These are phyloP conservation scores for Trissonchulus latispiculum DNA, from an alignment of 2,888 invertebrate species.

Conservation along the genomic window DNA sequence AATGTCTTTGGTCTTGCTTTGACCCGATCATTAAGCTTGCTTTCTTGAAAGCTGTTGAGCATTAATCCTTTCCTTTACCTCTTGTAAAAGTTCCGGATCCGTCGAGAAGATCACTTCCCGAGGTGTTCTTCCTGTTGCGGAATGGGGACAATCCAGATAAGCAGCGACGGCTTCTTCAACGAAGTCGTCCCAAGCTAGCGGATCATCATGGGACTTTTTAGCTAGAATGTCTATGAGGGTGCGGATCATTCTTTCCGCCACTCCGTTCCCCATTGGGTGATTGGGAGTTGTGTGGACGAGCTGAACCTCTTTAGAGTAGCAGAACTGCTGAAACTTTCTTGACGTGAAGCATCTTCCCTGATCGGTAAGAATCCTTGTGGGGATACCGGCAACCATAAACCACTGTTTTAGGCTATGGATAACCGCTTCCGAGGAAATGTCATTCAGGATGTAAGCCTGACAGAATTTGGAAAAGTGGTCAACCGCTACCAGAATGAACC, in stretches of 20 bases:
- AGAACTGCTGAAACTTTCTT: not conserved
- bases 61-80: not conserved
- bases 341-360: not conserved
- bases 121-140: not conserved
- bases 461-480: not conserved
- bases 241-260: not conserved
- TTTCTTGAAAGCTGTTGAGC: not conserved
- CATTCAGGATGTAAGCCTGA: not conserved
- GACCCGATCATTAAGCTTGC: not conserved
- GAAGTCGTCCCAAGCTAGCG: not conserved
- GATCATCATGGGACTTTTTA: not conserved
- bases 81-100: not conserved
- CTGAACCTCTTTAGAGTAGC: not conserved
- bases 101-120: not conserved
- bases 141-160: not conserved
- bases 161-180: not conserved
- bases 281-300: not conserved
- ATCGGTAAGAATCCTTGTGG: not conserved
- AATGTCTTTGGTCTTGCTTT: not conserved
- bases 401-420: not conserved
- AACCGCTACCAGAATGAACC: not conserved
- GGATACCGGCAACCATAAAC: not conserved
- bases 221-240: not conserved
- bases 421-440: not conserved
- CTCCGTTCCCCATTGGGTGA: not conserved